Evolutionary conservation across 2,113 vertebrate species (phyloP), one percentile per base, ranked within the genome.

Genomic region (Scartelaos histophorus): DNA sequence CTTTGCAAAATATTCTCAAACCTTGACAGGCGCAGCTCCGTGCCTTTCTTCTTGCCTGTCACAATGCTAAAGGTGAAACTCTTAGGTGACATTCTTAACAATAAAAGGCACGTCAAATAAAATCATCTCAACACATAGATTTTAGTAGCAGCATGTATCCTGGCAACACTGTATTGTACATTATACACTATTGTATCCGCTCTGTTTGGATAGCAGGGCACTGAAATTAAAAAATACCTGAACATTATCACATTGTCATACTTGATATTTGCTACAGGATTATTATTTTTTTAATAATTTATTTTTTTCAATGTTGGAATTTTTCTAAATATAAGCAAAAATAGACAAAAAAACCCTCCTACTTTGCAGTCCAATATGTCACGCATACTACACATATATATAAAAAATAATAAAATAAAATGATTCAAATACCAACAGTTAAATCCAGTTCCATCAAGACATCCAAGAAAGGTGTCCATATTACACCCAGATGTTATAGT

Each of bases 1-100:
- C 73, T 79, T 82, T 64, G 76, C 68, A 86, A 86, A 90, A 35
- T 78, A 82, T 88, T 72, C 81, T 81, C 81, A 84, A 82, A 85
- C 83, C 77, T 77, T 82, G 82, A 75, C 75, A 34, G 17, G 6
- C 7, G 22, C 13, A 29, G 24, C 57, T 25, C 24, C 7, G 25
- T 15, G 16, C 24, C 1, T 58, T 24, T 29, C 21, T 25, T 25
- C 12, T 25, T 2, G 1, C 2, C 24, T 15, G 7, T 61, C 58
- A 34, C 25, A 29, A 61, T 17, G 13, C 58, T 13, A 61, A 61
- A 24, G 58, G 13, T 58, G 56, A 58, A 25, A 12, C 21, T 24
- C 56, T 58, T 25, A 12, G 22, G 56, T 61, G 15, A 34, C 58
- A 61, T 61, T 61, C 58, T 61, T 34, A 25, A 61, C 25, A 61